Percentiles rank a stretch among this genome's conserved stretches.
Evolutionary conservation across 1,140 invertebrate species (phyloP).

Genomic region (Camponotus floridanus): DNA sequence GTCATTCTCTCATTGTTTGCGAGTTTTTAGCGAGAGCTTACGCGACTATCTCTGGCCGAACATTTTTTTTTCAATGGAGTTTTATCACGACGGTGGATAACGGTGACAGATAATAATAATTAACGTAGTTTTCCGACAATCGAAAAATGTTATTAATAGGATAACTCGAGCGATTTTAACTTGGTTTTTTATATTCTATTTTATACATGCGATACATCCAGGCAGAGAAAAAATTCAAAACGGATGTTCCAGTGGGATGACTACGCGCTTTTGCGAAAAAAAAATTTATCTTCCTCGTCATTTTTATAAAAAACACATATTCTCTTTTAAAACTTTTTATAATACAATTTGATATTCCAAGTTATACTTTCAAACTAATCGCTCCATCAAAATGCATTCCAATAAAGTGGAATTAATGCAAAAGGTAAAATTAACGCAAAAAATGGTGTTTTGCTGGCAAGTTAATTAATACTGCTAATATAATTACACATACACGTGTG

Average conservation of each 20-base stretch:
- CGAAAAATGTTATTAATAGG: conserved; percentile 3
- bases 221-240: background rate
- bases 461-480: conserved; percentile 53
- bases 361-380: background rate
- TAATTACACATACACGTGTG: conserved; percentile 31
- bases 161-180: conserved; percentile 13
- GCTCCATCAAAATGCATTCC: conserved; percentile 12
- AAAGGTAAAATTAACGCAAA: background rate
- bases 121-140: background rate
- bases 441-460: background rate
- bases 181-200: background rate
- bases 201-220: conserved; percentile 1
- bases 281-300: background rate
- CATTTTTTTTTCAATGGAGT: background rate
- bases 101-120: conserved; percentile 10
- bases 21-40: conserved; percentile 11
- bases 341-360: background rate
- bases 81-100: background rate
- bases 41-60: background rate
- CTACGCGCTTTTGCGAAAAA: background rate
- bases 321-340: background rate
- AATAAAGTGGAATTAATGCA: background rate
- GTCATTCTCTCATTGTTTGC: conserved; percentile 50
- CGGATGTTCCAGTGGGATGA: too few species aligned
- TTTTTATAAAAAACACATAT: background rate